Base-by-base conservation (phyloP, 2,888 invertebrate genomes). In the Melangyna quadrimaculata region DNA sequence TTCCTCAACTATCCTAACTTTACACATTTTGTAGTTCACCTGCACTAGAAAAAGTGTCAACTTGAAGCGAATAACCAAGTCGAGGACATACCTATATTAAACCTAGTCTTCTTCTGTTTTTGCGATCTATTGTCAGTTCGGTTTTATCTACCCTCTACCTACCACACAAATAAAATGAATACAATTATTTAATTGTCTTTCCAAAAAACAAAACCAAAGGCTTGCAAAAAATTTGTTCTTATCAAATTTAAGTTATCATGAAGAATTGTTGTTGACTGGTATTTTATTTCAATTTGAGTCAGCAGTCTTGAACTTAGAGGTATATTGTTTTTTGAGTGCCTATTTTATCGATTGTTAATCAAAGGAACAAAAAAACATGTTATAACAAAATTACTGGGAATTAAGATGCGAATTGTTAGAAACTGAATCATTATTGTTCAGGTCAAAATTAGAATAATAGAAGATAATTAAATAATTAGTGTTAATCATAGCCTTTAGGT, bases 1-100 rank as follows among this genome's bases (percentile, higher is more conserved):
- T 48, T 48, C 10, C 29, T 48, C 14, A 55, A 29, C 10, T 29
- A 0, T 32, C 12, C 10, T 10, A 55, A 17, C 8, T 55, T 8
- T 0, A 51, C 3, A 27, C n/a, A 24, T 2, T 14, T 51, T n/a
- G 9, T 12, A 59, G 37, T 53, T 48, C 37, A 40, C 9, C 17
- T 55, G 17, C 57, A 57, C 45, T 45, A 19, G 19, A 27, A 57
- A 63, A 53, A 70, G 69, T 78, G 40, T 69, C 55, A 40, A 53
- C 27, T 53, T 17, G 9, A 55, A 27, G 12, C 51, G 27, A 29
- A 29, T 17, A 53, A 5, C 29, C 29, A 55, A 55, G 5, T 53
- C n/a, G 55, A 32, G 1, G 32, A 55, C 32, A 55, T 32, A 55
- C 10, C n/a, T n/a, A n/a, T n/a, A n/a, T n/a, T n/a, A 32, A 55